Conservation (phyloP, 2,113 vertebrate genomes). For the Gallinago media region DNA sequence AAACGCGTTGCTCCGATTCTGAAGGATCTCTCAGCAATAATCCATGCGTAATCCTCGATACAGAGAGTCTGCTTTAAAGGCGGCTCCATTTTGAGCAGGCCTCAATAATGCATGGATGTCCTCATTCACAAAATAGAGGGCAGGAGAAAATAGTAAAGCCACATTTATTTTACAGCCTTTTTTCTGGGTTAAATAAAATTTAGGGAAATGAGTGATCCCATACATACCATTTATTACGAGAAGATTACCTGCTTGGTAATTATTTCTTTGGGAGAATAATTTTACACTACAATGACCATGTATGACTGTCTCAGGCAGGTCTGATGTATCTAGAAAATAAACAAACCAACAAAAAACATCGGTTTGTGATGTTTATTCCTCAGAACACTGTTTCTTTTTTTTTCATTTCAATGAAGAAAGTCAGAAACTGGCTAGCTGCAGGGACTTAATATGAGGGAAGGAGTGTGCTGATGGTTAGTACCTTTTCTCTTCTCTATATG, state of each 20-base stretch:
- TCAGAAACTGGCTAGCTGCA: background rate
- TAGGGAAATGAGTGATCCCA: background rate
- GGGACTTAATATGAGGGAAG: background rate
- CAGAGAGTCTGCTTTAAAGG: background rate
- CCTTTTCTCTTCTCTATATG: background rate
- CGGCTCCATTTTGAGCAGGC: background rate
- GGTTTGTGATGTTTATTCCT: background rate
- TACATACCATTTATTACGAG: background rate
- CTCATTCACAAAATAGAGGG: background rate
- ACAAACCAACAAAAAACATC: background rate
- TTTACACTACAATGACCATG: background rate
- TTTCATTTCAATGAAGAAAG: background rate
- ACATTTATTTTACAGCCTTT: background rate
- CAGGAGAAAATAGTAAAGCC: background rate
- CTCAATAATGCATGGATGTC: background rate
- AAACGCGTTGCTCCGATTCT: background rate
- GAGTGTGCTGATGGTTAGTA: background rate
- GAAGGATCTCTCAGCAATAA: conserved; percentile 52
- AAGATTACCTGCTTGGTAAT: background rate
- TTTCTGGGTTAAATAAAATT: background rate
- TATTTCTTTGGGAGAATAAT: conserved; percentile 15
- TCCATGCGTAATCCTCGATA: conserved; percentile 39
- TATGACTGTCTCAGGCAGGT: background rate
- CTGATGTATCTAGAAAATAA: conserved; percentile 30
- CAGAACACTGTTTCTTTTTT: background rate